Evolutionary conservation across 2,888 invertebrate species (phyloP).

Genomic region (Cinara cedri): DNA sequence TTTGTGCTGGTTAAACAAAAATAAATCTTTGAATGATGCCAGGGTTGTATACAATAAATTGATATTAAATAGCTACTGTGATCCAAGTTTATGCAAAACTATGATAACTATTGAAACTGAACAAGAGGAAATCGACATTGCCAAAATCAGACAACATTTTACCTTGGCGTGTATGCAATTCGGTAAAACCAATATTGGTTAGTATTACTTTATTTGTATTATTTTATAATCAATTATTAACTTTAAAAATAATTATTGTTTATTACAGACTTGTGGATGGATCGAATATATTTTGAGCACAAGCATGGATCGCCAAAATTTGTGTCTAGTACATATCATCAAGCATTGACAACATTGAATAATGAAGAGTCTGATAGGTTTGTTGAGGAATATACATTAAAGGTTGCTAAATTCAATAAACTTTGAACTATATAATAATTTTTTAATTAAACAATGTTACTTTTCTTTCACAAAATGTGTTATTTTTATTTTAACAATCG

Average conservation of each 20-base stretch:
- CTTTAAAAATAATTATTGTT: not conserved
- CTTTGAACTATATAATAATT: not conserved
- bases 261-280: constrained; percentile 46
- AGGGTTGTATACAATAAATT: constrained; percentile 20
- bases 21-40: not conserved
- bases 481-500: not conserved
- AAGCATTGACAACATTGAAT: constrained; percentile 46
- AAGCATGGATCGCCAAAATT: constrained; percentile 38
- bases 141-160: constrained; percentile 32
- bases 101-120: constrained; percentile 18
- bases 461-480: not conserved
- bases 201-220: not conserved
- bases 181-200: constrained; percentile 47
- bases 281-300: constrained; percentile 27
- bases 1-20: constrained; percentile 23
- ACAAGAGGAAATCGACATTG: constrained; percentile 15
- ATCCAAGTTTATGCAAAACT: constrained; percentile 39
- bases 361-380: constrained; percentile 41
- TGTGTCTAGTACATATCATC: constrained; percentile 17
- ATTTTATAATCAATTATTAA: not conserved
- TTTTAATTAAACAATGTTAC: not conserved
- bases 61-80: not conserved
- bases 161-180: constrained; percentile 40
- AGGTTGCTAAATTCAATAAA: not conserved
- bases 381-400: constrained; percentile 15